A percentile compares a stretch with the other conserved stretches of the same genome.
Evolutionary conservation across 2,113 vertebrate species (phyloP).

Genomic region (Arothron firmamentum): DNA sequence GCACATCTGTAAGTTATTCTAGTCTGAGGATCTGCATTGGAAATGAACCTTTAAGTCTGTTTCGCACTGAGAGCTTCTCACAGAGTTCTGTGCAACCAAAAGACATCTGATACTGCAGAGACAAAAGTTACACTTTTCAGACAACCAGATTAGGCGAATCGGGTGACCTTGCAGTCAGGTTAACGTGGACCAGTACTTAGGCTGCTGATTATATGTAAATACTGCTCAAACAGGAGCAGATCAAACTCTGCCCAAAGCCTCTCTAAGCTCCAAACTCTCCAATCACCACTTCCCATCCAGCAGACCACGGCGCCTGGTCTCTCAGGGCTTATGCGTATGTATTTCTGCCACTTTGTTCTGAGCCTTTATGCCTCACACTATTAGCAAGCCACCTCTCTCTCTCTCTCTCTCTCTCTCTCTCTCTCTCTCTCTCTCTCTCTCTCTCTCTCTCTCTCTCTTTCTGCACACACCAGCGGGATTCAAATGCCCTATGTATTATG

Average conservation of each 20-base stretch:
- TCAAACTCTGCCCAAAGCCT: conserved; percentile 54
- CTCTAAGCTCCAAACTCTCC: conserved; percentile 58
- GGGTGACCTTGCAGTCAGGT: conserved; percentile 63
- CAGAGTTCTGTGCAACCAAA: conserved; percentile 15
- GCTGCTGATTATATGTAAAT: conserved; percentile 37
- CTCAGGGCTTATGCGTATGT: conserved; percentile 59
- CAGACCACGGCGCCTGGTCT: conserved; percentile 54
- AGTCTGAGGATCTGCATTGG: conserved; percentile 10
- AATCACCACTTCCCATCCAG: conserved; percentile 52
- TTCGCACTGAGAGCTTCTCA: conserved; percentile 10
- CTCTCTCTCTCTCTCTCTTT: conserved; percentile 31
- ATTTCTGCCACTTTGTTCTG: conserved; percentile 68
- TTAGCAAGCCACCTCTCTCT: conserved; percentile 53
- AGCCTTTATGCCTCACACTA: conserved; percentile 63
- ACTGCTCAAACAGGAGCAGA: conserved; percentile 32
- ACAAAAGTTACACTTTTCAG: conserved; percentile 41
- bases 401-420: conserved; percentile 10
- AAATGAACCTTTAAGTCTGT: conserved; percentile 19
- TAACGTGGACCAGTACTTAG: conserved; percentile 40
- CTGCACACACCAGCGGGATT: conserved; percentile 68
- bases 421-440: conserved; percentile 6
- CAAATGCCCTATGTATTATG: conserved; percentile 72
- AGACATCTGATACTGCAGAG: conserved; percentile 5
- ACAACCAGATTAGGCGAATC: conserved; percentile 39
- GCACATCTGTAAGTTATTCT: conserved; percentile 27